Base-by-base conservation (phyloP, 37 sponge, comb jelly and placozoan species). In the Haliclona indistincta region DNA sequence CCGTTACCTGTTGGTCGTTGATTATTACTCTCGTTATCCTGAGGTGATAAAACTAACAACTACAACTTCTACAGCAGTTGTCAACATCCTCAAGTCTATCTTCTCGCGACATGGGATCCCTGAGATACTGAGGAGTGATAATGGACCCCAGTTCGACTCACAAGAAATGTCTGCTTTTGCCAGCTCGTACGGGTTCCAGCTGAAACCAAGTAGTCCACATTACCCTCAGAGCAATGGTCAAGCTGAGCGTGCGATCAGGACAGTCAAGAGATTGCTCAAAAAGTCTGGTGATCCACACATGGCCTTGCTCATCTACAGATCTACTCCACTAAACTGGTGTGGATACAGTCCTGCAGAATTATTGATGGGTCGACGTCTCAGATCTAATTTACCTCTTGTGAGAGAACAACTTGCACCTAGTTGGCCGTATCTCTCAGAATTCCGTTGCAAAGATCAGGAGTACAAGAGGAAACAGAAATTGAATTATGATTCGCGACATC, bases 11-110 rank as follows among this genome's bases (percentile, higher is more conserved):
- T 3, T 73, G 8, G 64, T 47, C 0, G 54, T 75, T 0, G 76
- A 83, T 49, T 83, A 75, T 54, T 83, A 74, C 38, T 83, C 83
- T 2, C 34, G 75, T 36, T 83, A 74, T 26, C 76, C 76, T 23
- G 75, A 83, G 23, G 80, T 79, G 33, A 73, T 51, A 39, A 71
- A 72, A 33, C 44, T 83, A 22, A 45, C 25, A 15, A 51, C 49
- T 25, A 80, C 81, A 22, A 70, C 71, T 32, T 70, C 62, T 2
- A 8, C 19, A 0, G 49, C 6, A 41, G 55, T 80, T 30, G 60
- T 70, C 10, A 43, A n/a, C 33, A 47, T 43, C 23, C 62, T 80
- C 38, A 71, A 81, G 53, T 25, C 67, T 2, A 42, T 63, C 22
- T 72, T 81, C 34, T 28, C 81, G 15, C 28, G 81, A 49, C 42